phyloP scores from a whole-genome alignment of 2,797 vertebrate species.

The Scolopax rusticola region DNA sequence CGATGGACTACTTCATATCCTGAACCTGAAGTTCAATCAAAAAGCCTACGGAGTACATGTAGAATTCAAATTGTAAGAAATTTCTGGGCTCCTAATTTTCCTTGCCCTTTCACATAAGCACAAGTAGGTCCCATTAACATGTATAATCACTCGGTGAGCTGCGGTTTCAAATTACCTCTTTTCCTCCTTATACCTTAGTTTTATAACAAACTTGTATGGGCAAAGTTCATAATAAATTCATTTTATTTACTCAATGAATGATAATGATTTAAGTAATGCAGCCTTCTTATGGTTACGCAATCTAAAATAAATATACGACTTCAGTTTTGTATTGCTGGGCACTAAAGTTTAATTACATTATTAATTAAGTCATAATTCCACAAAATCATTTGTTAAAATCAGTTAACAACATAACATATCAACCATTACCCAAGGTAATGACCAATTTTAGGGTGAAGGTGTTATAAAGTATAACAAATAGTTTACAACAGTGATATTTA shows the following conservation, averaged over 20 bases:
- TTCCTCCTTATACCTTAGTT: background rate
- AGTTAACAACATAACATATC: constrained; percentile 8
- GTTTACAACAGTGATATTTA: constrained; percentile 6
- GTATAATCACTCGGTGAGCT: background rate
- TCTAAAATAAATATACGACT: constrained; percentile 38
- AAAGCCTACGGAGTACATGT: background rate
- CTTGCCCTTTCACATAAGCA: background rate
- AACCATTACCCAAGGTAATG: constrained; percentile 2
- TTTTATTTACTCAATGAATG: constrained; percentile 29
- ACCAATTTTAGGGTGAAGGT: constrained; percentile 19
- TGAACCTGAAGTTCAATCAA: background rate
- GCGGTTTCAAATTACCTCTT: background rate
- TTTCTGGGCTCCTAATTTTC: background rate
- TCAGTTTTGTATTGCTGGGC: background rate
- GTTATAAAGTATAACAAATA: background rate
- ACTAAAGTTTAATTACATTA: constrained; percentile 37
- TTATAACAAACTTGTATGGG: background rate
- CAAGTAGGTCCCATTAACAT: background rate
- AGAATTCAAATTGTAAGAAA: background rate
- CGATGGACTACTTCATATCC: background rate
- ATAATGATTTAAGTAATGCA: constrained; percentile 1
- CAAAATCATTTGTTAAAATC: constrained; percentile 52
- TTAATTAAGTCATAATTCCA: constrained; percentile 56
- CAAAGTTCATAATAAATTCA: constrained; percentile 5
- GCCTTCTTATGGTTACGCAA: background rate